These are phyloP conservation scores for Drosophila novamexicana DNA, from an alignment of 1,140 invertebrate species.

Conservation along the genomic window DNA sequence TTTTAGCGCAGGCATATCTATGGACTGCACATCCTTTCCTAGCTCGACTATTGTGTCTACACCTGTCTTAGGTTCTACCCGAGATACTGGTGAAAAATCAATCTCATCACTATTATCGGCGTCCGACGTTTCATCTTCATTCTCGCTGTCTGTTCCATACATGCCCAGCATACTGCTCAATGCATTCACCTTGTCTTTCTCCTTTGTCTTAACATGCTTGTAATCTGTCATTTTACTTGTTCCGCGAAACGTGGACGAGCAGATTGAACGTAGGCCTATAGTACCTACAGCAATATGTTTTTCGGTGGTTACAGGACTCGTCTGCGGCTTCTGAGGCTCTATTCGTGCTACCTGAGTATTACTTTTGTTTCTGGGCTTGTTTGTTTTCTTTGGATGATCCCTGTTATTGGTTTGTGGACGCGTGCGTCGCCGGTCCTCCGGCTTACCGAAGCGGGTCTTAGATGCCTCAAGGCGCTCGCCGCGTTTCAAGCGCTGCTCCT, in stretches of 20 bases:
- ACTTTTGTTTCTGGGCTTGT: not conserved
- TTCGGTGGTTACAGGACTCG: not conserved
- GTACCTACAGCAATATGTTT: no score
- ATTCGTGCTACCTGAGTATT: not conserved
- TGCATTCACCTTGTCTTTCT: slow-evolving; percentile 33
- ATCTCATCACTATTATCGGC: not conserved
- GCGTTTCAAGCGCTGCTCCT: slow-evolving; percentile 88
- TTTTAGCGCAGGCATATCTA: not conserved
- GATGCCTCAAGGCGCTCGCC: slow-evolving; percentile 88
- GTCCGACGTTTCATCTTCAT: slow-evolving; percentile 16
- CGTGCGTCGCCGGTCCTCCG: slow-evolving; percentile 63
- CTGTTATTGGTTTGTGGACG: slow-evolving; percentile 4
- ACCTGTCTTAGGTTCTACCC: not conserved
- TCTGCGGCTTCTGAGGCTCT: not conserved
- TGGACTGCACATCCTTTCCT: not conserved
- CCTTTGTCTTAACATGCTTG: slow-evolving; percentile 55
- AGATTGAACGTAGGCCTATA: no score
- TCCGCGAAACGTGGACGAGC: slow-evolving; percentile 53
- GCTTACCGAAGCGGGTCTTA: slow-evolving; percentile 84
- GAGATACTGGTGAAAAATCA: not conserved
- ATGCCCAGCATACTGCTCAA: slow-evolving; percentile 64
- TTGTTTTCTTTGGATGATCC: slow-evolving; percentile 16
- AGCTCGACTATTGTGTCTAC: no score
- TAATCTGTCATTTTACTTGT: slow-evolving; percentile 62
- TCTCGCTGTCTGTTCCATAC: slow-evolving; percentile 74